Base-by-base conservation (phyloP, 64 coral and sea anemone species). In the Actinia tenebrosa region DNA sequence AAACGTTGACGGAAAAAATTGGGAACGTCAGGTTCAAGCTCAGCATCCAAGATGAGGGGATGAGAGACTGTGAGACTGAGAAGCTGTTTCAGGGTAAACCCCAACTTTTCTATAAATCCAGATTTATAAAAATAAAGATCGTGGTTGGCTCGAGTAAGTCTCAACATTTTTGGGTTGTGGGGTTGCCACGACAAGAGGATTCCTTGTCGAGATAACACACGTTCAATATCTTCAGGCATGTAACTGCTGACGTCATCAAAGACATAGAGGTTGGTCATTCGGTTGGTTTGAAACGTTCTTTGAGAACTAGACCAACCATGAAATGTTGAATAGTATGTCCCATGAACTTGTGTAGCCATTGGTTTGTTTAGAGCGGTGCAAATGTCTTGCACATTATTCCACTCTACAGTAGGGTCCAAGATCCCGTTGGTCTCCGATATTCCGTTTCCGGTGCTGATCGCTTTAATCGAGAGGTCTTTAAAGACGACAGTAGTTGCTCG, bases 181-280 rank as follows among this genome's bases (percentile, higher is more conserved):
- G 63, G 63, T 14, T 66, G 63, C 63, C 63, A 66, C 20, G 63
- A 66, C 63, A 66, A 20, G 63, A 66, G 63, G 13, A 22, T 66
- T 66, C 63, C 63, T 66, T 66, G 63, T 66, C 13, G 63, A 66
- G 63, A 22, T 8, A 66, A 22, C 63, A 66, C 63, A 13, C 63
- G 63, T 13, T 66, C 63, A 2, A 66, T 19, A 66, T 66, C 63
- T 20, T 66, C 69, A 75, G 69, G 69, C 69, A 75, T 75, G 26
- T 75, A 75, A 75, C 69, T 75, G 20, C 69, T 75, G 69, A 75
- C 26, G 69, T 75, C 22, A 75, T 75, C 69, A 75, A 75, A 75
- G 69, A 75, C 26, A 75, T 75, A 75, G 13, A 26, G 69, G 69
- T 75, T 75, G 69, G 69, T 75, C 69, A 75, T 75, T 10, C 69